phyloP scores from a whole-genome alignment of 2,797 vertebrate species.

The Xenentodon cancila region DNA sequence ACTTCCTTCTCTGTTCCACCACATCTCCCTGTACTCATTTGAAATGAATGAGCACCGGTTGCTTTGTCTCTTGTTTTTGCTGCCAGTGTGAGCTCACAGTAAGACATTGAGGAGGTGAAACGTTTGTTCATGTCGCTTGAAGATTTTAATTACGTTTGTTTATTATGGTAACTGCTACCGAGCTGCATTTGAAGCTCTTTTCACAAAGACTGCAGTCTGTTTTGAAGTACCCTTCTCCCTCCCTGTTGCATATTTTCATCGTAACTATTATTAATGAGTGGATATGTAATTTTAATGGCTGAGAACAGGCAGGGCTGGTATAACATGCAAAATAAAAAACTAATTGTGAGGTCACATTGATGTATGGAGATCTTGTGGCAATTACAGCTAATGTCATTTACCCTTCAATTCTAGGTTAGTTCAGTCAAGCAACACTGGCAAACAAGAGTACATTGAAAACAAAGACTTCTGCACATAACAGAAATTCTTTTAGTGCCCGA shows the following conservation, averaged over 20 bases:
- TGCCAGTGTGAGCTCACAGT: slow-evolving; percentile 35
- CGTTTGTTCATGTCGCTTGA: slow-evolving; percentile 30
- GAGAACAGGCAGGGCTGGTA: slow-evolving; percentile 41
- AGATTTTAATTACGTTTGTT: slow-evolving; percentile 42
- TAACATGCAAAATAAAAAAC: slow-evolving; percentile 16
- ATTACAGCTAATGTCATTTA: slow-evolving; percentile 42
- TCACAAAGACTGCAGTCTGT: slow-evolving; percentile 9
- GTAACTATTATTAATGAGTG: slow-evolving; percentile 44
- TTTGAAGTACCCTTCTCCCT: slow-evolving; percentile 22
- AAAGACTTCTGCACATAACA: neutral
- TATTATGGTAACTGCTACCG: slow-evolving; percentile 15
- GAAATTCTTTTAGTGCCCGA: neutral
- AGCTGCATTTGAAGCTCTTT: slow-evolving; percentile 31
- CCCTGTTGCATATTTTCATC: slow-evolving; percentile 13
- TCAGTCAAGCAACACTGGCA: slow-evolving; percentile 7
- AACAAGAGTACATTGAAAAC: slow-evolving; percentile 1
- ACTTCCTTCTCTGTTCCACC: slow-evolving; percentile 24
- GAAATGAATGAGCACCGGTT: slow-evolving; percentile 57
- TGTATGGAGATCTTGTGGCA: slow-evolving; percentile 24
- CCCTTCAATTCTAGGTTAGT: slow-evolving; percentile 5
- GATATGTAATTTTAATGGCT: slow-evolving; percentile 41
- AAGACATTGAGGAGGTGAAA: slow-evolving; percentile 20
- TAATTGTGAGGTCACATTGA: slow-evolving; percentile 50
- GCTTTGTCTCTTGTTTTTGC: slow-evolving; percentile 40
- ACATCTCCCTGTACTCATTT: slow-evolving; percentile 56